These are phyloP conservation scores for Orchesella flavescens DNA, from an alignment of 2,888 invertebrate genomes.

Conservation along the genomic window DNA sequence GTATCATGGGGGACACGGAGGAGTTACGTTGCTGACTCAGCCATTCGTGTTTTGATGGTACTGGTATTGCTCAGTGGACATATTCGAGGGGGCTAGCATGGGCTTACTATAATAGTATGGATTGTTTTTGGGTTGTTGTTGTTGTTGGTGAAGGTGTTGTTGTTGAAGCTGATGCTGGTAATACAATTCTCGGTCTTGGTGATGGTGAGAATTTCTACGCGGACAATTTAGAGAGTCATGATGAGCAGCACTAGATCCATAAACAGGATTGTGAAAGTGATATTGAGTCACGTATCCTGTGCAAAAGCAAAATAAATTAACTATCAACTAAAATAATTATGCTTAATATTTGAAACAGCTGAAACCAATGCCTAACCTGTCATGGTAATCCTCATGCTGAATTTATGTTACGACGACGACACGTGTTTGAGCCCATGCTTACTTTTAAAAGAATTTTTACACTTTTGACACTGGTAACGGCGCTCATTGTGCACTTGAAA, in stretches of 20 bases:
- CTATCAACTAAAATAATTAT: no score
- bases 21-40: slow-evolving; percentile 26
- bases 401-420: no score
- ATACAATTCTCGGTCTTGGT: not conserved
- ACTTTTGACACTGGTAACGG: no score
- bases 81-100: not conserved
- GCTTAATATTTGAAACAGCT: no score
- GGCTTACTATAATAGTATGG: not conserved
- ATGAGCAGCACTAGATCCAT: slow-evolving; percentile 12
- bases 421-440: no score
- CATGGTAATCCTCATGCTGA: no score
- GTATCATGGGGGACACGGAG: slow-evolving; percentile 59
- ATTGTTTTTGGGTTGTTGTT: slow-evolving; percentile 4
- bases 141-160: no score
- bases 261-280: slow-evolving; percentile 65
- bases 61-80: not conserved
- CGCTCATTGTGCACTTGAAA: no score
- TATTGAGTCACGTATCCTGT: no score
- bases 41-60: not conserved
- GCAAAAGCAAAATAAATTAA: no score
- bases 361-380: no score
- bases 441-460: no score
- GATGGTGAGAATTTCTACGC: not conserved
- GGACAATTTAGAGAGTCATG: not conserved
- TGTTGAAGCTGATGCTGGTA: not conserved